These are phyloP conservation scores for Solenodon paradoxus DNA, from an alignment of 2,113 vertebrate species.

Conservation along the genomic window DNA sequence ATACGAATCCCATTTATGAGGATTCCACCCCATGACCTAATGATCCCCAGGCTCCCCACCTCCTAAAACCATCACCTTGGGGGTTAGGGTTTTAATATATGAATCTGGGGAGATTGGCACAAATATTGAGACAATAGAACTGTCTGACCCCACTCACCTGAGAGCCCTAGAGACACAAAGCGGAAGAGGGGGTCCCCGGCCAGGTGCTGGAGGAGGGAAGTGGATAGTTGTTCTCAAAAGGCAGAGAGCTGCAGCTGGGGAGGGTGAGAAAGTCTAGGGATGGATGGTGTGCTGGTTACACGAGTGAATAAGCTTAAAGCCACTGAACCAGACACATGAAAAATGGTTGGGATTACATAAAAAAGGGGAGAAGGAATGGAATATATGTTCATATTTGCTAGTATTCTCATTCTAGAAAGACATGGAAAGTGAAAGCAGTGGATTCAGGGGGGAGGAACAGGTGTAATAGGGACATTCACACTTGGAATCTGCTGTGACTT, in stretches of 20 bases:
- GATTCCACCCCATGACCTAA: background rate
- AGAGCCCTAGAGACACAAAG: background rate
- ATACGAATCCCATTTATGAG: background rate
- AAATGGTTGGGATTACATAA: too few species aligned
- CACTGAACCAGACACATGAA: background rate
- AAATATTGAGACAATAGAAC: background rate
- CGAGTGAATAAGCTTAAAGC: background rate
- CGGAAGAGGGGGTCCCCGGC: background rate
- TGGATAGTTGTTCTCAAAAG: too few species aligned
- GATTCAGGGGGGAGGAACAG: background rate
- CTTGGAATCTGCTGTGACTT: accelerated
- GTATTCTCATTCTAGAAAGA: background rate
- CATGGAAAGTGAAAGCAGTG: background rate
- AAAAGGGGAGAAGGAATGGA: too few species aligned
- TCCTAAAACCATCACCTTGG: too few species aligned
- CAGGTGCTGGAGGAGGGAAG: too few species aligned
- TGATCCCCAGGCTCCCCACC: background rate
- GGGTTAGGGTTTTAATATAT: background rate
- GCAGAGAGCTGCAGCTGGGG: too few species aligned
- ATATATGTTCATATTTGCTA: background rate
- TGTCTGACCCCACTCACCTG: background rate
- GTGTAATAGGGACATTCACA: background rate
- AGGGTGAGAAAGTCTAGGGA: too few species aligned
- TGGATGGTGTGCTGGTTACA: background rate
- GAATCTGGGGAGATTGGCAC: background rate